Percentiles rank a stretch among this genome's conserved stretches.
Evolutionary conservation across 2,888 invertebrate genomes (phyloP).

Genomic region (Formica aserva): DNA sequence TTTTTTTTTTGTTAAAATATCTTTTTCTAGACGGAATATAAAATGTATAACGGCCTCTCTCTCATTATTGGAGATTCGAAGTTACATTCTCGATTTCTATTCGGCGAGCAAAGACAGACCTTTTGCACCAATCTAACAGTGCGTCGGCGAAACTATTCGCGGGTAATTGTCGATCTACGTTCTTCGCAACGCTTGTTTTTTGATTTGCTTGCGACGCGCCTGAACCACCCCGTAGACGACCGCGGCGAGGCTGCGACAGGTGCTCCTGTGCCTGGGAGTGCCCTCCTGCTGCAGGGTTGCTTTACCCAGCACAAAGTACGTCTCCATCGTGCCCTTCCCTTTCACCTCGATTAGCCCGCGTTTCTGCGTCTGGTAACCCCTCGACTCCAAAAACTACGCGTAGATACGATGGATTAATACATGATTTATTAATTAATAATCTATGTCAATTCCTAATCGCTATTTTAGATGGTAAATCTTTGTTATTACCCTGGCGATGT

Average conservation of each 20-base stretch:
- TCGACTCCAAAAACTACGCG: conserved; percentile 90
- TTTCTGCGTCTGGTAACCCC: conserved; percentile 91
- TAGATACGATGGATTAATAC: neutral
- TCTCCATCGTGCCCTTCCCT: conserved; percentile 98
- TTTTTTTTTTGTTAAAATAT: neutral
- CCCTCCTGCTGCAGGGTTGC: conserved; percentile 88
- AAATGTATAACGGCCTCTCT: neutral
- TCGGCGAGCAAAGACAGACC: neutral
- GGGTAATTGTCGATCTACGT: conserved; percentile 66
- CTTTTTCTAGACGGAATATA: neutral
- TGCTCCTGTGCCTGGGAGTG: conserved; percentile 90
- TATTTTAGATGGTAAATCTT: neutral
- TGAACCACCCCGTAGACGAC: conserved; percentile 96
- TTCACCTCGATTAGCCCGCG: conserved; percentile 97
- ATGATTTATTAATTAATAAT: neutral
- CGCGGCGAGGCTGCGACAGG: conserved; percentile 93
- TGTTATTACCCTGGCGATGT: conserved; percentile 90
- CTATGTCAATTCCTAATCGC: neutral
- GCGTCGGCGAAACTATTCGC: neutral
- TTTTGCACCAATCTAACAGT: conserved; percentile 20
- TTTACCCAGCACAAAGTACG: conserved; percentile 94
- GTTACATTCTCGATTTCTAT: neutral
- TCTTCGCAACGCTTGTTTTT: conserved; percentile 71
- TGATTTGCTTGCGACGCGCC: conserved; percentile 91
- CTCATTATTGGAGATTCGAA: neutral